Percentiles rank a stretch among this genome's conserved stretches.
Conservation (phyloP, 2,113 vertebrate genomes). For the Grus americana region DNA sequence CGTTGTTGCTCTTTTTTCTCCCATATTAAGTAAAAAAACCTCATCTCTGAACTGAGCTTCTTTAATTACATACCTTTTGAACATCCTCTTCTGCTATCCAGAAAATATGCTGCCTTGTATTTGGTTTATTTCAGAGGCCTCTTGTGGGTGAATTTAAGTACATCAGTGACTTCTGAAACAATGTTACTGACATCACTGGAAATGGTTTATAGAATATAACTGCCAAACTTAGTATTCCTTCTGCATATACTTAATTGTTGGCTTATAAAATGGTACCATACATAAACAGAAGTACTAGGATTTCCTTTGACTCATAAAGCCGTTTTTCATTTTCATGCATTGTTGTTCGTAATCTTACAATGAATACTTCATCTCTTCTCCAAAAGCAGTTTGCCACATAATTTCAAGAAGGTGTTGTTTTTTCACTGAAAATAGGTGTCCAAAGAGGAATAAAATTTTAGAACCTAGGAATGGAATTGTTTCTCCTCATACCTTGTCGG, state of each 20-base stretch:
- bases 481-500: not conserved
- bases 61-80: not conserved
- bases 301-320: not conserved
- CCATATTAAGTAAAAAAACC: not conserved
- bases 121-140: not conserved
- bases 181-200: not conserved
- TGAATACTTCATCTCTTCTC: slow-evolving; percentile 3
- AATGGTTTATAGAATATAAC: not conserved
- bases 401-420: not conserved
- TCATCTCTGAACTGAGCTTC: slow-evolving; percentile 10
- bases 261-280: not conserved
- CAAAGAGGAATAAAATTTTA: slow-evolving; percentile 39
- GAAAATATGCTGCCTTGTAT: not conserved
- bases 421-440: slow-evolving; percentile 38
- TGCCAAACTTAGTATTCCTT: not conserved
- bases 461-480: slow-evolving; percentile 33
- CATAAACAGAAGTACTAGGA: not conserved
- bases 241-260: not conserved
- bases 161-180: slow-evolving; percentile 1
- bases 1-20: not conserved
- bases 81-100: not conserved
- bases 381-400: not conserved
- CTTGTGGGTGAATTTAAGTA: not conserved
- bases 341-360: not conserved
- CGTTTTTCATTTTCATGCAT: not conserved